A percentile compares a stretch with the other conserved stretches of the same genome.
Conservation (phyloP, 2,113 vertebrate genomes). For the Eonycteris spelaea region DNA sequence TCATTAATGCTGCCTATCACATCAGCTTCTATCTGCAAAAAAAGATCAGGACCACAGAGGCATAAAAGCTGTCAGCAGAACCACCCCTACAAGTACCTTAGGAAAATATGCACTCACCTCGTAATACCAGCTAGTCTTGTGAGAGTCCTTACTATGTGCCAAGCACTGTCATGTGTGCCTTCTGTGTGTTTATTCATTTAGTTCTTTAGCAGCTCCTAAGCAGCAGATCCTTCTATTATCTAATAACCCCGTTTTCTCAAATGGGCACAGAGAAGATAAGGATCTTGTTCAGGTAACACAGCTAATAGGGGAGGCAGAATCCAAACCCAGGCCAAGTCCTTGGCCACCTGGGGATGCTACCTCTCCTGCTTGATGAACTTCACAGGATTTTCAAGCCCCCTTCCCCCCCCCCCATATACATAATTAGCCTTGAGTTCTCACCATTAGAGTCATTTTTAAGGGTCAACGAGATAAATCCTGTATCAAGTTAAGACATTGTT, state of each 20-base stretch:
- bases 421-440: not conserved
- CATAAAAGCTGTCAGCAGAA: not conserved
- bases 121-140: rapidly evolving
- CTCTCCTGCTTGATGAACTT: not conserved
- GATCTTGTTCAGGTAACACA: not conserved
- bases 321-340: not conserved
- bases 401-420: not conserved
- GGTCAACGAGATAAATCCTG: not conserved
- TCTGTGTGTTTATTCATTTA: not conserved
- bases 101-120: not conserved
- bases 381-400: not conserved
- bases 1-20: not conserved
- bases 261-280: not conserved
- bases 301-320: not conserved
- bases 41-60: not conserved
- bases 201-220: not conserved
- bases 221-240: not conserved
- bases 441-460: not conserved
- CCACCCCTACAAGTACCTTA: not conserved
- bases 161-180: not conserved
- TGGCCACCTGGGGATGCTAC: not conserved
- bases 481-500: not conserved
- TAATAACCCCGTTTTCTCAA: not conserved
- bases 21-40: not conserved
- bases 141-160: not conserved